These are phyloP conservation scores for Catamblyrhynchus diadema DNA, from an alignment of 2,797 vertebrate species.

Conservation along the genomic window DNA sequence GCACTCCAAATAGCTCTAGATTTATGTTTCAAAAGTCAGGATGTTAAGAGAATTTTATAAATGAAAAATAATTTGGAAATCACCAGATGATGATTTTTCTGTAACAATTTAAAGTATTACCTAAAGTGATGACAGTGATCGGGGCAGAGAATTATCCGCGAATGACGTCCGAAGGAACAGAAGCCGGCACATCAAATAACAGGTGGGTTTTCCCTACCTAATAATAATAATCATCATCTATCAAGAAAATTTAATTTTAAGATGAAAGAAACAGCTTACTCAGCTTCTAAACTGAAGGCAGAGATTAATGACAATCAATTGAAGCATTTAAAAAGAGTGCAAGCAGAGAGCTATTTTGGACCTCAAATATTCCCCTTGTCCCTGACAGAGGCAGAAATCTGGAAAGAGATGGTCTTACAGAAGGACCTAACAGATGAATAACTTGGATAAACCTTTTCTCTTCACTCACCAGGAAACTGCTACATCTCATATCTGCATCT, in stretches of 20 bases:
- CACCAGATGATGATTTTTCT: conserved; percentile 37
- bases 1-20: conserved; percentile 14
- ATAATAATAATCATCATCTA: conserved; percentile 45
- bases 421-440: background rate
- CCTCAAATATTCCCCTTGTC: background rate
- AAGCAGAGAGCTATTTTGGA: conserved; percentile 31
- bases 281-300: conserved; percentile 65
- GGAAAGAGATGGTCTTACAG: background rate
- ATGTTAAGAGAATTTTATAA: conserved; percentile 50
- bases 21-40: conserved; percentile 39
- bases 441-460: background rate
- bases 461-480: background rate
- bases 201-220: conserved; percentile 46
- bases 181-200: conserved; percentile 16
- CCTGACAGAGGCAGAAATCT: conserved; percentile 3
- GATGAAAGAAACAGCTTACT: conserved; percentile 59
- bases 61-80: conserved; percentile 63
- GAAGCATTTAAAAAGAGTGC: conserved; percentile 66
- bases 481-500: background rate
- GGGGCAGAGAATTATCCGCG: background rate
- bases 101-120: conserved; percentile 39
- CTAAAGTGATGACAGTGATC: conserved; percentile 16
- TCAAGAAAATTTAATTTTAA: conserved; percentile 62
- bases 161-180: background rate
- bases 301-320: conserved; percentile 77